phyloP scores from a whole-genome alignment of 2,888 invertebrate genomes.

The Boloria selene region DNA sequence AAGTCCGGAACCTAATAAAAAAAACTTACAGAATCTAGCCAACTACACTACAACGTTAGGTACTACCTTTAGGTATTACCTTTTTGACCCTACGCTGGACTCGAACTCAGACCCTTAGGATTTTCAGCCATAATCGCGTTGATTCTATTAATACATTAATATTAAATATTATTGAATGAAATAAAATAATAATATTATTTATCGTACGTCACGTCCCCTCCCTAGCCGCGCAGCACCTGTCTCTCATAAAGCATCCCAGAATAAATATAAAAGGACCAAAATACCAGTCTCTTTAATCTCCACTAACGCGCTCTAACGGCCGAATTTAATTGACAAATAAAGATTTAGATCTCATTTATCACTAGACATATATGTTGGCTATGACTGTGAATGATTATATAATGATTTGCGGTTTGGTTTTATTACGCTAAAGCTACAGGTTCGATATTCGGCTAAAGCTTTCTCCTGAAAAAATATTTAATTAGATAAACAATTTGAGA shows the following conservation, averaged over 20 bases:
- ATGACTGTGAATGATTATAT: conserved; percentile 14
- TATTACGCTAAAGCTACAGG: conserved; percentile 3
- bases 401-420: conserved; percentile 17
- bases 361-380: conserved; percentile 11
- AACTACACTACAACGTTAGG: too few species aligned
- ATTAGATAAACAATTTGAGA: too few species aligned
- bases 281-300: conserved; percentile 55
- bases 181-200: conserved; percentile 24
- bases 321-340: conserved; percentile 48
- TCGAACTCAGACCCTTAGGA: too few species aligned
- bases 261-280: conserved; percentile 58
- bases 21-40: too few species aligned
- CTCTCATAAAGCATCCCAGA: conserved; percentile 58
- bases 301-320: conserved; percentile 48
- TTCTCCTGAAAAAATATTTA: too few species aligned
- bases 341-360: conserved; percentile 38
- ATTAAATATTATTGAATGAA: conserved; percentile 8
- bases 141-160: neutral
- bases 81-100: too few species aligned
- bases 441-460: neutral
- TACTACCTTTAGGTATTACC: too few species aligned
- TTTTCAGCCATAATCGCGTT: too few species aligned
- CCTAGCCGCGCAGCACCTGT: conserved; percentile 53
- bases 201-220: conserved; percentile 28
- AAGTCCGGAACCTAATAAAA: too few species aligned